A percentile compares a stretch with the other conserved stretches of the same genome.
Evolutionary conservation across 2,888 invertebrate species (phyloP).

Genomic region (Eupithecia pulchellata): DNA sequence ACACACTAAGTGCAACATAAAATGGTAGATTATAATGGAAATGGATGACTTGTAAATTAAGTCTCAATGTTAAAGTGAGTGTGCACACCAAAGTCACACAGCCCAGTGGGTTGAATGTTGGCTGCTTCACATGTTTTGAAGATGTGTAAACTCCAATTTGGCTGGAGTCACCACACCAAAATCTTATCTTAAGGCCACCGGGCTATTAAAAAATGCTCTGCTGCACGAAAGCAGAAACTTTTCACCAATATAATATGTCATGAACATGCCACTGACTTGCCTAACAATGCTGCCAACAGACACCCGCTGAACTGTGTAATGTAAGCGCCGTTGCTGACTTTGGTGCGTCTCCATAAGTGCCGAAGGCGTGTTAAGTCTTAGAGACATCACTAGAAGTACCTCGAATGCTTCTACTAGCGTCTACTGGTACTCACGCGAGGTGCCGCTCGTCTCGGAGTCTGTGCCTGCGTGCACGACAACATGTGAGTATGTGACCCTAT

Average conservation of each 20-base stretch:
- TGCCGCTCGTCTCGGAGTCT: constrained; percentile 14
- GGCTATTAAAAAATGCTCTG: no score
- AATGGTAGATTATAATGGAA: not conserved
- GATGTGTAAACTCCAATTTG: no score
- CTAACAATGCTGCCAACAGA: not conserved
- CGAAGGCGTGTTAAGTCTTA: not conserved
- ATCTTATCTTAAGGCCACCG: no score
- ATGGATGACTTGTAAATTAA: not conserved
- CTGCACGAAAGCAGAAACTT: not conserved
- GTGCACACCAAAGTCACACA: not conserved
- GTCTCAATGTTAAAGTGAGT: not conserved
- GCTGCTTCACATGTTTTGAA: no score
- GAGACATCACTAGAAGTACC: constrained; percentile 12
- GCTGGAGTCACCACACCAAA: not conserved
- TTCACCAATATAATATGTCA: not conserved
- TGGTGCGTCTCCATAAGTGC: not conserved
- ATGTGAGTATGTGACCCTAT: not conserved
- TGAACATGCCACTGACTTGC: no score
- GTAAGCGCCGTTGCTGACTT: not conserved
- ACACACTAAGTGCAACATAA: not conserved
- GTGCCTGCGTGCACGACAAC: constrained; percentile 11
- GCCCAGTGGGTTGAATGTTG: no score
- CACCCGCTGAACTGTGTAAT: not conserved
- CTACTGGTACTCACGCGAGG: constrained; percentile 21
- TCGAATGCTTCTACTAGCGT: constrained; percentile 11